A percentile compares a stretch with the other conserved stretches of the same genome.
Evolutionary conservation across 2,113 vertebrate genomes (phyloP).

Genomic region (Rousettus leschenaultii): DNA sequence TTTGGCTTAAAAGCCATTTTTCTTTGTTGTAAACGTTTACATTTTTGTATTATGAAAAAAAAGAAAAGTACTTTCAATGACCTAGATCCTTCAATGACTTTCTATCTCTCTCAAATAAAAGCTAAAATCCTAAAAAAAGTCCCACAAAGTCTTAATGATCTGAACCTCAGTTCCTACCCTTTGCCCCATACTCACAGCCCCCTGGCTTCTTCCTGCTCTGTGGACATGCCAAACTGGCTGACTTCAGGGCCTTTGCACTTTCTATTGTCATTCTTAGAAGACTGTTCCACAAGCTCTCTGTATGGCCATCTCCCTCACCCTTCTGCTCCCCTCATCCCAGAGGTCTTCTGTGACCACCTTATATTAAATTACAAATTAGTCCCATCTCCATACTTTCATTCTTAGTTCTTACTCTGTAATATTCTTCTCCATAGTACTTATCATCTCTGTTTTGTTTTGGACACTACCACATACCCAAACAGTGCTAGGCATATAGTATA

Average conservation of each 20-base stretch:
- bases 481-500: background rate
- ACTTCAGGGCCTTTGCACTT: background rate
- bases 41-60: constrained; percentile 76
- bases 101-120: background rate
- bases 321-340: background rate
- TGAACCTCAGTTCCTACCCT: background rate
- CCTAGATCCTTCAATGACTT: constrained; percentile 29
- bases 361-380: background rate
- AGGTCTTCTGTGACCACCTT: background rate
- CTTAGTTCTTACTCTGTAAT: constrained; percentile 35
- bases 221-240: background rate
- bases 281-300: background rate
- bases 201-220: background rate
- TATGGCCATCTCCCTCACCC: background rate
- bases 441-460: background rate
- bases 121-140: background rate
- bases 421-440: background rate
- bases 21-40: constrained; percentile 75
- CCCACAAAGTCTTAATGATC: background rate
- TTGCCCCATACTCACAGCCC: background rate
- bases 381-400: background rate
- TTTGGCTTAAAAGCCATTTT: constrained; percentile 67
- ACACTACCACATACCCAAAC: background rate
- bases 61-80: background rate
- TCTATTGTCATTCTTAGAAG: background rate